phyloP scores from a whole-genome alignment of 2,113 vertebrate species.

The Pachycephala philippinensis region DNA sequence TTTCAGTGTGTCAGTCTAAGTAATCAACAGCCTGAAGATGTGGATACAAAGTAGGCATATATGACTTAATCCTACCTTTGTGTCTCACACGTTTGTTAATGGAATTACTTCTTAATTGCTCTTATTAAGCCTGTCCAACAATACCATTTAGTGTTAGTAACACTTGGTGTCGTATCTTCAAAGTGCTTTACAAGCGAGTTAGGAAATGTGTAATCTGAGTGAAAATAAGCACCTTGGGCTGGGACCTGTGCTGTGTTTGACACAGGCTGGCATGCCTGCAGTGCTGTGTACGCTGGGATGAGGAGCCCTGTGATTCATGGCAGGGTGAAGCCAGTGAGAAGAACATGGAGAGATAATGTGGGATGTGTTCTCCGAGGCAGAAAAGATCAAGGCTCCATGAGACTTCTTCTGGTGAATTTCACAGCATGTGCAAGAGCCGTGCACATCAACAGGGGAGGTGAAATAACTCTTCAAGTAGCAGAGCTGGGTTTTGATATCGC shows the following conservation, averaged over 20 bases:
- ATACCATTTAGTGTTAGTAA: not conserved
- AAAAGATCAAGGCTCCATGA: not conserved
- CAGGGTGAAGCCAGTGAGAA: not conserved
- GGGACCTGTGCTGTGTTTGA: not conserved
- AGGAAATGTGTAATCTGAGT: not conserved
- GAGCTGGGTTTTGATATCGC: not conserved
- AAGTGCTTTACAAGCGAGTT: conserved; percentile 9
- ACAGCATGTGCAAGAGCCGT: not conserved
- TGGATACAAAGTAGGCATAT: not conserved
- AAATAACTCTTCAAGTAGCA: not conserved
- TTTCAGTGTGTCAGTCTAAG: not conserved
- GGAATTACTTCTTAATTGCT: conserved; percentile 17
- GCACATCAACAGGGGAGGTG: not conserved
- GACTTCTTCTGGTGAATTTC: not conserved
- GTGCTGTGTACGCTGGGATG: not conserved
- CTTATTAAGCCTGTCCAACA: not conserved
- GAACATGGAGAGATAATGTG: accelerated
- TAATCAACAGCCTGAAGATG: not conserved
- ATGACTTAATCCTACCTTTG: not conserved
- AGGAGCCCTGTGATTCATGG: not conserved
- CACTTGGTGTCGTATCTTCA: not conserved
- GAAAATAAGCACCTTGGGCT: not conserved
- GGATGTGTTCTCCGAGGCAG: not conserved
- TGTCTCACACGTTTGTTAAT: not conserved
- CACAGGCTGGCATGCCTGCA: not conserved